A percentile compares a stretch with the other conserved stretches of the same genome.
phyloP scores from a whole-genome alignment of 2,113 vertebrate species.

The Carassius gibelio region DNA sequence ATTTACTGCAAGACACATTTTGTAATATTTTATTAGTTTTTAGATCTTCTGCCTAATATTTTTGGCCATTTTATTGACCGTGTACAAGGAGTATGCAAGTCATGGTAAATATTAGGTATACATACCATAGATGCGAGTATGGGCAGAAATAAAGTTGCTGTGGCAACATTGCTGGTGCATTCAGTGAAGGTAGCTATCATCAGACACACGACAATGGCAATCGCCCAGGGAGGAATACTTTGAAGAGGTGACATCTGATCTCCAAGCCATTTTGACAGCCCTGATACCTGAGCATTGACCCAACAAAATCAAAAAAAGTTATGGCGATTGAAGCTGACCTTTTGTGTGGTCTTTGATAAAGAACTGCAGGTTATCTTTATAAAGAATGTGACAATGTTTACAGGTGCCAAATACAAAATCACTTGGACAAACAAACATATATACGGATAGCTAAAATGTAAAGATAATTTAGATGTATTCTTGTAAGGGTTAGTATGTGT shows the following conservation, averaged over 20 bases:
- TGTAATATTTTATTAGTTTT: too few relatives aligned
- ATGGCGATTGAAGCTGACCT: background rate
- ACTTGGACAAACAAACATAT: too few relatives aligned
- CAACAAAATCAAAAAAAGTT: background rate
- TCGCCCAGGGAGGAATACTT: conserved; percentile 79
- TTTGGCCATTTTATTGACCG: too few relatives aligned
- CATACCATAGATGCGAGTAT: conserved; percentile 91
- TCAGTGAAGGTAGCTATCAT: conserved; percentile 85
- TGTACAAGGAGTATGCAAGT: background rate
- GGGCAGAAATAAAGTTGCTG: conserved; percentile 93
- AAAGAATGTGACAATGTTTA: too few relatives aligned
- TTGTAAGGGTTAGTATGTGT: too few relatives aligned
- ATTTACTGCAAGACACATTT: too few relatives aligned
- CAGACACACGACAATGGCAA: conserved; percentile 80
- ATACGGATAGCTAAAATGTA: too few relatives aligned
- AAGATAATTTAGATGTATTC: too few relatives aligned
- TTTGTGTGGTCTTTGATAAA: background rate
- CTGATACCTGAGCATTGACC: conserved; percentile 55
- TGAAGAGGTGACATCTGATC: conserved; percentile 85
- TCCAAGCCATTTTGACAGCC: conserved; percentile 88
- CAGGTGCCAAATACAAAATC: too few relatives aligned
- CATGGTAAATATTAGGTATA: background rate
- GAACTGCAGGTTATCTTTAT: background rate
- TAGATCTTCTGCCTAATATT: too few relatives aligned
- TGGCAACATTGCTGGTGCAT: conserved; percentile 92